phyloP scores from a whole-genome alignment of 2,888 invertebrate species.

The Caenorhabditis virilis region DNA sequence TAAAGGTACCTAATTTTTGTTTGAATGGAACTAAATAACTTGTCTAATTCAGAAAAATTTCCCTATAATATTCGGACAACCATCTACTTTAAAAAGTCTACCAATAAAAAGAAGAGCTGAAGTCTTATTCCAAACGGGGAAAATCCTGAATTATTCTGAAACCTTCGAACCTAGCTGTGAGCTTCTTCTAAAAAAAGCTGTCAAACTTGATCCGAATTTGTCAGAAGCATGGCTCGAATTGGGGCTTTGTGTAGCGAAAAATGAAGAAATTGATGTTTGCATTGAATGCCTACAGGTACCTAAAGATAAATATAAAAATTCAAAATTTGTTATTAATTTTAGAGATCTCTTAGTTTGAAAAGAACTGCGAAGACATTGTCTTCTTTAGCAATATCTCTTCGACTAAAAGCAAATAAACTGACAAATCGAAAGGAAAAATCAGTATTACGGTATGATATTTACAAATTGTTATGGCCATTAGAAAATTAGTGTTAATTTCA shows the following conservation, averaged over 20 bases:
- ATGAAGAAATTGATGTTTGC: conserved; percentile 10
- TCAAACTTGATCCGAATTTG: conserved; percentile 15
- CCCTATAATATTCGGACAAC: neutral
- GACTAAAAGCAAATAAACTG: conserved; percentile 11
- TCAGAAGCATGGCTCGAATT: conserved; percentile 27
- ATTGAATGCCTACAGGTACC: conserved; percentile 13
- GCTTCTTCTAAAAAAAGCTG: conserved; percentile 7
- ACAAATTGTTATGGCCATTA: too few species aligned
- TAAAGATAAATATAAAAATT: conserved; percentile 2
- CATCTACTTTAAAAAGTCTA: too few species aligned
- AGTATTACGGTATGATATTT: neutral
- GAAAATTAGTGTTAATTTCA: conserved; percentile 5
- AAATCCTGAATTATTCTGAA: conserved; percentile 2
- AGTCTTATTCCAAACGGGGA: neutral
- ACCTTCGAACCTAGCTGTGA: conserved; percentile 4
- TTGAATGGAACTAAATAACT: too few species aligned
- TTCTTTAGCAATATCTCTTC: conserved; percentile 11
- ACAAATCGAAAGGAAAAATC: conserved; percentile 7
- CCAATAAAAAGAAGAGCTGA: neutral
- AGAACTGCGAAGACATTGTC: conserved; percentile 12
- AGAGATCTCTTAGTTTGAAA: conserved; percentile 5
- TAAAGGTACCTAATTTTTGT: too few species aligned
- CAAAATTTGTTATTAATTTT: neutral
- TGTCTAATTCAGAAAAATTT: neutral
- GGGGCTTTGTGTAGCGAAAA: conserved; percentile 21